phyloP scores from a whole-genome alignment of 1,140 invertebrate genomes.

The Drosophila repleta region DNA sequence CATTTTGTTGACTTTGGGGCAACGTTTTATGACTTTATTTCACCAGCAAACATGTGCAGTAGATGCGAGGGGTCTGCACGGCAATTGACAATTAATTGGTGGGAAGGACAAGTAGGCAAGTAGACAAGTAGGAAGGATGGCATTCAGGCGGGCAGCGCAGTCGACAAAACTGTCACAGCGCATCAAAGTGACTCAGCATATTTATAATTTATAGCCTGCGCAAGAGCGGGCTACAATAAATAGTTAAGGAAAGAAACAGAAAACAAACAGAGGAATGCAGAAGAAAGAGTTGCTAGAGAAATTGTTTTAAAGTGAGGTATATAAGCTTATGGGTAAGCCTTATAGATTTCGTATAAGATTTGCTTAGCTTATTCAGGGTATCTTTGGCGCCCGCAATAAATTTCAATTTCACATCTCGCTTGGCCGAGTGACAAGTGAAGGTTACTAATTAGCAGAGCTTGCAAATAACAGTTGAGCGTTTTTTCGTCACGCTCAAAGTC shows the following conservation, averaged over 20 bases:
- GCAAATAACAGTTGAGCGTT: too few species aligned
- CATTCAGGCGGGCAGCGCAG: slow-evolving; percentile 15
- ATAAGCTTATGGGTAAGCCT: too few species aligned
- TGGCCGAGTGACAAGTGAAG: neutral
- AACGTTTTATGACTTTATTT: slow-evolving; percentile 71
- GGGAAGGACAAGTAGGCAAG: slow-evolving; percentile 7
- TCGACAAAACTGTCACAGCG: slow-evolving; percentile 45
- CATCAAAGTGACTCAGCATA: slow-evolving; percentile 57
- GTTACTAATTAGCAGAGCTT: slow-evolving; percentile 4
- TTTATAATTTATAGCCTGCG: slow-evolving; percentile 74
- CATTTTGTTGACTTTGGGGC: slow-evolving; percentile 56
- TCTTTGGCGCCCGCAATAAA: too few species aligned
- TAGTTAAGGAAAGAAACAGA: neutral
- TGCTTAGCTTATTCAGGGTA: too few species aligned
- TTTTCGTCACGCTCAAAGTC: too few species aligned
- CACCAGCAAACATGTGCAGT: slow-evolving; percentile 45
- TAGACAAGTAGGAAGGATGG: too few species aligned
- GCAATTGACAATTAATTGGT: slow-evolving; percentile 73
- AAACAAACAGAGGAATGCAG: neutral
- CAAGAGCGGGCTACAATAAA: slow-evolving; percentile 30
- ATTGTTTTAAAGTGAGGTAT: too few species aligned
- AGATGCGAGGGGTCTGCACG: slow-evolving; percentile 2
- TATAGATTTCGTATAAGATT: too few species aligned
- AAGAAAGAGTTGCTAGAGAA: too few species aligned
- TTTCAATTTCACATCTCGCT: too few species aligned